Percentiles rank a stretch among this genome's conserved stretches.
Conservation (phyloP, 2,113 vertebrate species). For the Rhynchomys soricoides region DNA sequence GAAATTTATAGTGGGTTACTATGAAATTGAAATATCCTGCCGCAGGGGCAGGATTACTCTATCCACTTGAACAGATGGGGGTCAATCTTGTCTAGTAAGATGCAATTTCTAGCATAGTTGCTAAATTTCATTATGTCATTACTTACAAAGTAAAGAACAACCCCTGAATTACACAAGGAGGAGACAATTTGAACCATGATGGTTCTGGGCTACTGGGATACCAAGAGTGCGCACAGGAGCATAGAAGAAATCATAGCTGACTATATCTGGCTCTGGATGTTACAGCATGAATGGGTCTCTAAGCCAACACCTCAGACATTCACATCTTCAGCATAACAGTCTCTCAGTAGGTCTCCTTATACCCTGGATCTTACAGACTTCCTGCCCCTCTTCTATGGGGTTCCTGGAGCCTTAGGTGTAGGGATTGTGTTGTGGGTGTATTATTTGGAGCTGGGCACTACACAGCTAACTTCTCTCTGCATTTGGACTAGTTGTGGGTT, state of each 20-base stretch:
- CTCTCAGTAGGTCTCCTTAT: neutral
- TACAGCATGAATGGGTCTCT: neutral
- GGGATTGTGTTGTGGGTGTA: neutral
- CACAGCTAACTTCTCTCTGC: neutral
- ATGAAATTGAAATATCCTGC: neutral
- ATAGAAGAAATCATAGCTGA: neutral
- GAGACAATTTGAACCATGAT: neutral
- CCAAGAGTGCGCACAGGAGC: neutral
- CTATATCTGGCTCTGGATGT: neutral
- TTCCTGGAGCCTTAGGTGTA: neutral
- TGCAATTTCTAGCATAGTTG: neutral
- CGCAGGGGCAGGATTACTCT: neutral
- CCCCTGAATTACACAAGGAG: neutral
- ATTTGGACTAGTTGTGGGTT: neutral
- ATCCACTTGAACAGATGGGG: neutral
- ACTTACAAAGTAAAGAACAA: neutral
- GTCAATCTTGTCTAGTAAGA: neutral
- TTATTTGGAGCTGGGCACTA: neutral
- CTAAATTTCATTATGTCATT: constrained; percentile 14
- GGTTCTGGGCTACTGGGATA: neutral
- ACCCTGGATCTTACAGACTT: neutral
- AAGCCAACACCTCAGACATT: neutral
- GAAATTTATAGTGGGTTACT: constrained; percentile 18
- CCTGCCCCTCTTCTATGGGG: neutral
- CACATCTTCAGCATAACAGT: neutral